Conservation (phyloP, 2,888 invertebrate genomes). For the Nomada flava region DNA sequence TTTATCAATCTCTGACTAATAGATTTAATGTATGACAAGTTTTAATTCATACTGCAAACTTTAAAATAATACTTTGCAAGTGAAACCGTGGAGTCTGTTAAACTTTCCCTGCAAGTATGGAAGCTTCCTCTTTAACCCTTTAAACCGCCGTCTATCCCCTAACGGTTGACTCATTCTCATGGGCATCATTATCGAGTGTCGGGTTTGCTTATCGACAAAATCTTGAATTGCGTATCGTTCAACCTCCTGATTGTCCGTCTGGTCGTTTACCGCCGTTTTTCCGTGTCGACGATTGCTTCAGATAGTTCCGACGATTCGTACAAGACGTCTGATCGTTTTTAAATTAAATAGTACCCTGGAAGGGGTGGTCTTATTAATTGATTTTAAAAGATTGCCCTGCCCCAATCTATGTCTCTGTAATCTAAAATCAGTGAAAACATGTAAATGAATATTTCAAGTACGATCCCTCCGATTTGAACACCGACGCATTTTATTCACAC, state of each 20-base stretch:
- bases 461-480: background rate
- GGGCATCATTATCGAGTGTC: constrained; percentile 68
- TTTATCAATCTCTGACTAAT: background rate
- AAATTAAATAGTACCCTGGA: background rate
- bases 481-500: no score
- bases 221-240: constrained; percentile 60
- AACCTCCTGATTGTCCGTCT: constrained; percentile 41
- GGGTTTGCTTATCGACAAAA: constrained; percentile 54
- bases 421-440: no score
- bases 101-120: background rate
- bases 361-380: background rate
- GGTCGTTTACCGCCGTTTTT: constrained; percentile 41
- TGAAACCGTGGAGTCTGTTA: background rate
- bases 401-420: no score
- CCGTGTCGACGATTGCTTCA: constrained; percentile 17
- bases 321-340: constrained; percentile 12
- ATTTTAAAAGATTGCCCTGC: background rate
- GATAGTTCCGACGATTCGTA: constrained; percentile 9
- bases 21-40: background rate
- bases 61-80: background rate
- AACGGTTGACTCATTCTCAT: constrained; percentile 61
- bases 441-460: no score
- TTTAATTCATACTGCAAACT: background rate
- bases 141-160: constrained; percentile 24
- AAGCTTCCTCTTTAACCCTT: constrained; percentile 59